phyloP scores from a whole-genome alignment of 1,140 invertebrate genomes.

The Formica exsecta region DNA sequence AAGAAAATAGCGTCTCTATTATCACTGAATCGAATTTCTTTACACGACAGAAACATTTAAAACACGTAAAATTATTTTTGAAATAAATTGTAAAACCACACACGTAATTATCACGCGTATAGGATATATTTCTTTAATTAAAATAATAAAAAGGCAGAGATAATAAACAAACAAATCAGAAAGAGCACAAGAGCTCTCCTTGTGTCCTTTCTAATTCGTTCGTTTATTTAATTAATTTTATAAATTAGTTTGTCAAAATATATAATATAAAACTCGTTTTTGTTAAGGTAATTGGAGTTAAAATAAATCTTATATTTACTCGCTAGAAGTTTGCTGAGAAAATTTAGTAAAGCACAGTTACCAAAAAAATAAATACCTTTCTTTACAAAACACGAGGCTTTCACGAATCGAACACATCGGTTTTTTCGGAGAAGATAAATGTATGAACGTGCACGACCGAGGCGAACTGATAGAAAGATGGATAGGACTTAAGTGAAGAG shows the following conservation, averaged over 20 bases:
- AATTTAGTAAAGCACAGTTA: neutral
- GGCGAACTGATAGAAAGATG: slow-evolving; percentile 63
- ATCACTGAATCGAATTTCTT: neutral
- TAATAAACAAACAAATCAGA: no score
- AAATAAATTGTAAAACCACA: no score
- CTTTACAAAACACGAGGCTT: neutral
- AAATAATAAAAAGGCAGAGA: no score
- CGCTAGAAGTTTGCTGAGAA: neutral
- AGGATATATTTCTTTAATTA: no score
- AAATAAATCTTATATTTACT: neutral
- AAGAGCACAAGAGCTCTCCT: no score
- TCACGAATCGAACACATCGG: neutral
- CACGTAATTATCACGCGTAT: no score
- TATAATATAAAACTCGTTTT: neutral
- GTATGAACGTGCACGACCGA: slow-evolving; percentile 40
- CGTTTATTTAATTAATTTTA: no score
- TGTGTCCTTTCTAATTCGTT: no score
- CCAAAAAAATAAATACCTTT: no score
- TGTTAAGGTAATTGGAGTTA: neutral
- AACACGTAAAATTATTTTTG: neutral
- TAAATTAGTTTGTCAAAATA: neutral
- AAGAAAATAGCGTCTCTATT: neutral
- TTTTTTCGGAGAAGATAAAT: slow-evolving; percentile 61
- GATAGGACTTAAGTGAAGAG: slow-evolving; percentile 66
- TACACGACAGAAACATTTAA: neutral